Percentiles rank a stretch among this genome's conserved stretches.
Evolutionary conservation across 2,113 vertebrate species (phyloP).

Genomic region (Triplophysa dalaica): DNA sequence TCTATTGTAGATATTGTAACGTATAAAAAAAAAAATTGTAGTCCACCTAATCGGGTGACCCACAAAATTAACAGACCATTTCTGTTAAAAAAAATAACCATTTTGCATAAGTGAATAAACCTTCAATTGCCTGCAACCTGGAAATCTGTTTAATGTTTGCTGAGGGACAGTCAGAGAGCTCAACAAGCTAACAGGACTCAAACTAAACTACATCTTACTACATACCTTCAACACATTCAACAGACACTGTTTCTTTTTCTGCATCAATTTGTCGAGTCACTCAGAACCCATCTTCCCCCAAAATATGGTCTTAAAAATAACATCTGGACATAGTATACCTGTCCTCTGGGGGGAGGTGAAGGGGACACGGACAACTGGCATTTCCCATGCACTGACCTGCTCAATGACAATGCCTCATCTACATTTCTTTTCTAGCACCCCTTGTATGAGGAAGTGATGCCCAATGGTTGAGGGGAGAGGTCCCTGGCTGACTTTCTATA

Average conservation of each 20-base stretch:
- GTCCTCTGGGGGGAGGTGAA: slow-evolving; percentile 27
- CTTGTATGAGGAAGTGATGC: slow-evolving; percentile 90
- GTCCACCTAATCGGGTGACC: too few species aligned
- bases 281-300: background rate
- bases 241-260: background rate
- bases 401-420: slow-evolving; percentile 84
- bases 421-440: slow-evolving; percentile 88
- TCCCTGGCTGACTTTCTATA: slow-evolving; percentile 41
- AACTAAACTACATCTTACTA: background rate
- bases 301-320: slow-evolving; percentile 15
- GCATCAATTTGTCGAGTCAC: background rate
- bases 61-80: background rate
- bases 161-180: background rate
- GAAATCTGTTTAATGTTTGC: background rate
- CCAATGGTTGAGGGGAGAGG: slow-evolving; percentile 79
- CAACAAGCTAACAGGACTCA: background rate
- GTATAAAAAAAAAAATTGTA: background rate
- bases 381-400: slow-evolving; percentile 84
- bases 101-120: background rate
- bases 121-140: background rate
- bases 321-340: slow-evolving; percentile 35
- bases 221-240: background rate
- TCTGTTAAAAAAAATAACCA: too few species aligned
- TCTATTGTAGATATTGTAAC: background rate
- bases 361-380: slow-evolving; percentile 47